Conservation (phyloP, 2,113 vertebrate species). For the rabbit (Oryctolagus cuniculus) region DNA sequence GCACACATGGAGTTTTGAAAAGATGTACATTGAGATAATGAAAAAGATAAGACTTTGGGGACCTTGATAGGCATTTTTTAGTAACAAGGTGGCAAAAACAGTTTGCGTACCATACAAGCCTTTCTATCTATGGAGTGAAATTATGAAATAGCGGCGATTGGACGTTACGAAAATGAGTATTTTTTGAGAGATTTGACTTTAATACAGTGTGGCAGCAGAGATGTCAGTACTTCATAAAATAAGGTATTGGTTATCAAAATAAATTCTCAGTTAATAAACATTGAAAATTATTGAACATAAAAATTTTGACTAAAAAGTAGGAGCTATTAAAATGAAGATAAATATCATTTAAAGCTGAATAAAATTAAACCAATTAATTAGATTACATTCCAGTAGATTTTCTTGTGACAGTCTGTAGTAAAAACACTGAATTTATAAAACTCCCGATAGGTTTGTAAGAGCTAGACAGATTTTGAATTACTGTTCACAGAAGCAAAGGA, state of each 20-base stretch:
- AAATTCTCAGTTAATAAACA: background rate
- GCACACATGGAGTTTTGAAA: background rate
- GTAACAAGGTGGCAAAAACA: background rate
- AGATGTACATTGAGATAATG: slow-evolving; percentile 35
- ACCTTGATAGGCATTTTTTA: background rate
- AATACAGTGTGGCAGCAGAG: background rate
- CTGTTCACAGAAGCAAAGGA: background rate
- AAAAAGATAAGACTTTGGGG: background rate
- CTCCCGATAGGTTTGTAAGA: background rate
- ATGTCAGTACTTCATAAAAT: background rate
- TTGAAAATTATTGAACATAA: slow-evolving; percentile 28
- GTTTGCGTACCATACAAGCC: slow-evolving; percentile 3
- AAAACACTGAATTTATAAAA: slow-evolving; percentile 21
- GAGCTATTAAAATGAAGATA: background rate
- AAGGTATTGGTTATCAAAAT: slow-evolving; percentile 38
- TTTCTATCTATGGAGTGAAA: background rate
- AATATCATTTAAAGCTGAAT: slow-evolving; percentile 14
- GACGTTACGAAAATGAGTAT: background rate
- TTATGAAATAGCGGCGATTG: background rate
- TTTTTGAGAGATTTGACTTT: slow-evolving; percentile 33
- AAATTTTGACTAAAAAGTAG: background rate
- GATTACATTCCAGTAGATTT: slow-evolving; percentile 3
- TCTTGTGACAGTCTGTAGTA: background rate
- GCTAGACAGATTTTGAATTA: slow-evolving; percentile 38
- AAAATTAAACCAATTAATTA: background rate